These are phyloP conservation scores for Ptilonorhynchus violaceus DNA, from an alignment of 2,113 vertebrate species.

Conservation along the genomic window DNA sequence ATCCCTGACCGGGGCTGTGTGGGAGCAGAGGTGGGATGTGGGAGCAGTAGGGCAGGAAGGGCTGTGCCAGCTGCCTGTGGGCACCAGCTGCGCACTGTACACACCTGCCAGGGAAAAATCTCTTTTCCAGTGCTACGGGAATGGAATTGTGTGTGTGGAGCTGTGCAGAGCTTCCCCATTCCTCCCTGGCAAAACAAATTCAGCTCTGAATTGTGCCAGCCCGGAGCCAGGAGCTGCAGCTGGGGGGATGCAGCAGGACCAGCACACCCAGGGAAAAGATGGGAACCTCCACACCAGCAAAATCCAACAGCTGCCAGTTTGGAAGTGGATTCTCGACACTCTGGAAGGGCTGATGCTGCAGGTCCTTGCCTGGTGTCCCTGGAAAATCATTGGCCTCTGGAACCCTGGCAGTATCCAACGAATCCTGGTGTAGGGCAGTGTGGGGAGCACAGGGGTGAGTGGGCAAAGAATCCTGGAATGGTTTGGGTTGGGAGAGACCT, in stretches of 20 bases:
- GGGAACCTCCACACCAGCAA: background rate
- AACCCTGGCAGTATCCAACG: background rate
- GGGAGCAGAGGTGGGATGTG: background rate
- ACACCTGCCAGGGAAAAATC: background rate
- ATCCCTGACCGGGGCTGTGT: background rate
- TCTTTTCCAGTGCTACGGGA: background rate
- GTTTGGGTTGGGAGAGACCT: background rate
- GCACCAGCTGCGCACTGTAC: no score
- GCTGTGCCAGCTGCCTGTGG: background rate
- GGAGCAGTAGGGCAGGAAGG: background rate
- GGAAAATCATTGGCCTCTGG: accelerated
- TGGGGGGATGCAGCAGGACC: background rate
- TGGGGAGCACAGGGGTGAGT: background rate
- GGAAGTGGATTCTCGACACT: background rate
- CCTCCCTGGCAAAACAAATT: background rate
- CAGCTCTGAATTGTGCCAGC: background rate
- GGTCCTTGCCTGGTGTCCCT: background rate
- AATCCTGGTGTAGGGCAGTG: no score
- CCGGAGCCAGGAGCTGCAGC: background rate
- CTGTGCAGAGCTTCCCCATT: background rate
- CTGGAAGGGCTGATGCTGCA: background rate
- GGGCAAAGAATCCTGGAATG: background rate
- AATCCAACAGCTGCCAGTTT: background rate
- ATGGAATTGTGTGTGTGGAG: accelerated
- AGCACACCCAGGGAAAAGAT: background rate